These are phyloP conservation scores for Phyllotis vaccarum DNA, from an alignment of 2,797 vertebrate species.

Conservation along the genomic window DNA sequence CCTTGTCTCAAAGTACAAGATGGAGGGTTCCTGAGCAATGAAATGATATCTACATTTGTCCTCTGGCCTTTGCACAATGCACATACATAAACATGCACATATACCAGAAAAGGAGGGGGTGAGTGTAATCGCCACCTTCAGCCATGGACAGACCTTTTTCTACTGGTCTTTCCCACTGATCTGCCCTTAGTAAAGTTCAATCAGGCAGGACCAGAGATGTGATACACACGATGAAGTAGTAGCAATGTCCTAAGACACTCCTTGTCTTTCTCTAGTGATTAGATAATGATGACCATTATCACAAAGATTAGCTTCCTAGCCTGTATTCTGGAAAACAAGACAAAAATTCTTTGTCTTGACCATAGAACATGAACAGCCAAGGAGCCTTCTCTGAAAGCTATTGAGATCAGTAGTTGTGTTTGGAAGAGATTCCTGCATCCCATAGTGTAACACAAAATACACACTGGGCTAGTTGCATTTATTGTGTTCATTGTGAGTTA, in stretches of 20 bases:
- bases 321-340: conserved; percentile 2
- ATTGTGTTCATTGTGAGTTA: neutral
- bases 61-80: neutral
- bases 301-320: neutral
- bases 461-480: neutral
- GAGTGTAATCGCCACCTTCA: neutral
- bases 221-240: neutral
- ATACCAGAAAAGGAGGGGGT: too few species aligned
- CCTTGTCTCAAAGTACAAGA: neutral
- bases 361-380: neutral
- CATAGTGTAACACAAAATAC: neutral
- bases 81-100: rapidly evolving
- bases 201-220: neutral
- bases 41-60: neutral
- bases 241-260: neutral
- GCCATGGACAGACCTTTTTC: neutral
- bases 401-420: neutral
- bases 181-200: conserved; percentile 35
- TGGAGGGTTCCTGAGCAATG: neutral
- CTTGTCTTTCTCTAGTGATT: conserved; percentile 8
- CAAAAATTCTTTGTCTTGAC: neutral
- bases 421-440: neutral
- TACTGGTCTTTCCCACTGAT: neutral
- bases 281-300: neutral
- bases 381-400: neutral